Evolutionary conservation across 2,113 vertebrate species (phyloP), one percentile per base, ranked within the genome.

Genomic region (Ceyx melanurus): DNA sequence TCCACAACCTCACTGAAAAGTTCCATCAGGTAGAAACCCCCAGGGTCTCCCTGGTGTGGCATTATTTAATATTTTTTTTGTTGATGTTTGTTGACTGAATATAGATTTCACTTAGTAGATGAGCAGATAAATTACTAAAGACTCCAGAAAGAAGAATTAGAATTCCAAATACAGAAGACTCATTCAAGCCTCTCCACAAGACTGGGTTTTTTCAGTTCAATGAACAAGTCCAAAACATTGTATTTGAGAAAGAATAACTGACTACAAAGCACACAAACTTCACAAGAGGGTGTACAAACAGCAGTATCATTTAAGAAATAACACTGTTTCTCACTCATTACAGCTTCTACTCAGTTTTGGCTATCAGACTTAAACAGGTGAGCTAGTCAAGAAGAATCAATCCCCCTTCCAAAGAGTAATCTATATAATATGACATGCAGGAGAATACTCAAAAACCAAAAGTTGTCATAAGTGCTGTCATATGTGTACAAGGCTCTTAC

Each of bases 131-230:
- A 88, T 33, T 88, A 64, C 58, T 80, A 70, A 68, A 93, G 67
- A 76, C 75, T 73, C 71, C 4, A 8, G 60, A 70, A 77, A 37
- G 61, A 35, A 58, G 16, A 79, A 78, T 51, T 45, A 85, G 82
- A 92, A 94, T 91, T 88, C 46, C 61, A 78, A 93, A 83, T n/a
- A 40, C 35, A n/a, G 65, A 37, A 58, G 70, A 56, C 22, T 22
- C 48, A 20, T 23, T 75, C 35, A 28, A 60, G 29, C 25, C 50
- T 73, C 75, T 48, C 58, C 67, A 13, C 40, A 65, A 70, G 57
- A 54, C 37, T 37, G 60, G 74, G 15, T 18, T 67, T 78, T 71
- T 71, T 43, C 86, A 77, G 61, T 29, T 86, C 77, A 83, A 21
- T 29, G 64, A 60, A 51, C 68, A 56, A 58, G 53, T 71, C 74